phyloP scores from a whole-genome alignment of 2,113 vertebrate species.

The Pandion haliaetus region DNA sequence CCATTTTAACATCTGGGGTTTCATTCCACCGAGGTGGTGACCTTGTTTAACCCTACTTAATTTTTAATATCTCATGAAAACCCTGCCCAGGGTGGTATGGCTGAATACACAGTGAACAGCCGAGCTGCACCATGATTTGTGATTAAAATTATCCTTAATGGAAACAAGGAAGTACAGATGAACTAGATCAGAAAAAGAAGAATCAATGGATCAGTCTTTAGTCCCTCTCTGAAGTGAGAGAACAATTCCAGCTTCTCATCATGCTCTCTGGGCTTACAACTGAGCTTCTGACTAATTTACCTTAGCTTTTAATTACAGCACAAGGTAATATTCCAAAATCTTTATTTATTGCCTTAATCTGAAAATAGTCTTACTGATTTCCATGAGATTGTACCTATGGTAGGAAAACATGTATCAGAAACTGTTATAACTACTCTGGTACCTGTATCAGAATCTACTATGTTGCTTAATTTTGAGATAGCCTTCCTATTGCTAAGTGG shows the following conservation, averaged over 20 bases:
- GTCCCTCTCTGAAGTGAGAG: background rate
- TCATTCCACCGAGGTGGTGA: background rate
- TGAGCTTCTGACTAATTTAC: background rate
- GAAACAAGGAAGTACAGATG: background rate
- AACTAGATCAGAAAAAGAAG: background rate
- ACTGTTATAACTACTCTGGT: background rate
- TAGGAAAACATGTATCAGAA: background rate
- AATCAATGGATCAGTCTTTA: background rate
- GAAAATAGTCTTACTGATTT: background rate
- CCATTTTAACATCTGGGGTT: background rate
- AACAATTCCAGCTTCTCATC: background rate
- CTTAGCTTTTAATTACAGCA: background rate
- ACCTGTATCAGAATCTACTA: background rate
- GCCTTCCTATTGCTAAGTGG: background rate
- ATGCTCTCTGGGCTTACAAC: background rate
- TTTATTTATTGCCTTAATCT: background rate
- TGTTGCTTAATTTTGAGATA: background rate
- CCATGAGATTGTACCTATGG: background rate
- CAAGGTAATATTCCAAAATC: background rate
- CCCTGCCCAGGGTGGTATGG: background rate
- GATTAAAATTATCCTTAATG: background rate
- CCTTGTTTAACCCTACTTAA: background rate
- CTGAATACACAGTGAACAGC: background rate
- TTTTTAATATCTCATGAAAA: conserved; percentile 13
- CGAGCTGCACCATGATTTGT: background rate